Evolutionary conservation across 2,113 vertebrate species (phyloP).

Genomic region (Eulacestoma nigropectus): DNA sequence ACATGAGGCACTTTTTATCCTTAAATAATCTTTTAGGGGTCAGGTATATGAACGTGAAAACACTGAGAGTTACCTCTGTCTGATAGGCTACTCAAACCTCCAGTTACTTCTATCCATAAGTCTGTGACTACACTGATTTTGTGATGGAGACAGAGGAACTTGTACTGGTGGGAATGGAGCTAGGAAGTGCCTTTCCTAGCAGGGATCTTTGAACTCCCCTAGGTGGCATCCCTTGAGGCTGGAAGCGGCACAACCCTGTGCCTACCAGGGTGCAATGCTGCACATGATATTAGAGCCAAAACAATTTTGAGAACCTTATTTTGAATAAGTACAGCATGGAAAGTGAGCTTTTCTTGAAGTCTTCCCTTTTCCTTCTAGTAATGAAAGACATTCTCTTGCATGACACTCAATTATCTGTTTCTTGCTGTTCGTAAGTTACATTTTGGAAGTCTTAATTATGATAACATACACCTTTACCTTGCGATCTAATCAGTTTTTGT

Average conservation of each 20-base stretch:
- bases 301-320: not conserved
- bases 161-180: not conserved
- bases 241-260: not conserved
- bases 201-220: not conserved
- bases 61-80: not conserved
- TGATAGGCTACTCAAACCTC: not conserved
- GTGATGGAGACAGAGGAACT: not conserved
- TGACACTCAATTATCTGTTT: not conserved
- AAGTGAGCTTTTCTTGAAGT: not conserved
- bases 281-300: rapidly evolving
- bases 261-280: not conserved
- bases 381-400: not conserved
- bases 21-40: not conserved
- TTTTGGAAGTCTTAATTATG: not conserved
- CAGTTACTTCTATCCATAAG: not conserved
- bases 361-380: not conserved
- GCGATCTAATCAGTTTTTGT: not conserved
- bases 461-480: not conserved
- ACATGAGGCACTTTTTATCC: not conserved
- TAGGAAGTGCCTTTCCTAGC: not conserved
- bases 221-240: not conserved
- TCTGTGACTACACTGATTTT: not conserved
- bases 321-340: not conserved
- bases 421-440: not conserved
- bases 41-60: not conserved